Conservation (phyloP, 2,797 vertebrate species). For the Molossus alvarezi region DNA sequence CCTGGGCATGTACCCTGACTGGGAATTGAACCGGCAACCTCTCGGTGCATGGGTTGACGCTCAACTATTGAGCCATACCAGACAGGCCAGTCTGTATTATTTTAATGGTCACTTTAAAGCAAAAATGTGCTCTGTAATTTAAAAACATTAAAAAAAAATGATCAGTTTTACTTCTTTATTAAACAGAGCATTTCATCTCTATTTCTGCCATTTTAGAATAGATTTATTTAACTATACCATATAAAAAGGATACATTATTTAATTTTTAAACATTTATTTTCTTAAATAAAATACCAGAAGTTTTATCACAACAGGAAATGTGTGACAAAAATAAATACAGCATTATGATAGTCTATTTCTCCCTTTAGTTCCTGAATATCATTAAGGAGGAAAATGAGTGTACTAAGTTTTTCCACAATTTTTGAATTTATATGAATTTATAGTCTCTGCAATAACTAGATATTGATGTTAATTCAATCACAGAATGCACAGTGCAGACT, state of each 20-base stretch:
- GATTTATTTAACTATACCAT: neutral
- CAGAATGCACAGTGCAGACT: neutral
- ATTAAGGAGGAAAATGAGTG: conserved; percentile 69
- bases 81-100: neutral
- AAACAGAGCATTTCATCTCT: neutral
- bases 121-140: neutral
- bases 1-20: too few relatives aligned
- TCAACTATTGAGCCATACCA: too few relatives aligned
- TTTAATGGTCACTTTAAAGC: neutral
- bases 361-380: conserved; percentile 8
- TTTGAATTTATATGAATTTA: conserved; percentile 76
- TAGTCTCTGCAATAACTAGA: conserved; percentile 44
- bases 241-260: conserved; percentile 21
- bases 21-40: too few relatives aligned
- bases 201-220: neutral
- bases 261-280: neutral
- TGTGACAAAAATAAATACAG: conserved; percentile 15
- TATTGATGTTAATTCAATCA: conserved; percentile 66
- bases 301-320: neutral
- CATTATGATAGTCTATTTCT: conserved; percentile 15
- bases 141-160: neutral
- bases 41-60: too few relatives aligned
- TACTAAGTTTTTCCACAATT: conserved; percentile 52
- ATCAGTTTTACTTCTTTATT: conserved; percentile 31
- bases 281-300: conserved; percentile 2